These are phyloP conservation scores for Cygnus atratus DNA, from an alignment of 2,113 vertebrate genomes.

Conservation along the genomic window DNA sequence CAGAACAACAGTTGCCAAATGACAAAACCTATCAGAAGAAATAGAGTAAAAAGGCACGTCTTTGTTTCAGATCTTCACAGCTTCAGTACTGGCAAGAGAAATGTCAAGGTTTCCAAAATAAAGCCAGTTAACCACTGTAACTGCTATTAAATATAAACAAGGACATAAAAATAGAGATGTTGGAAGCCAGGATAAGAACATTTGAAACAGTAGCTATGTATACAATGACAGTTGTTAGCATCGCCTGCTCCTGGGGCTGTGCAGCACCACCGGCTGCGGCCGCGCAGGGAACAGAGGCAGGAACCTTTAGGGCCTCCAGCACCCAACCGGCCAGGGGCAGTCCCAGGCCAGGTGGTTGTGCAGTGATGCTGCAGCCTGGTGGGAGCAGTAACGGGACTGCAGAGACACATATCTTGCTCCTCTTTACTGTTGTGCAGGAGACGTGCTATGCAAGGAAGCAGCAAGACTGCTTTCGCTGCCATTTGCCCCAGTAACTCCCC, in stretches of 20 bases:
- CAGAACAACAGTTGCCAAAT: constrained; percentile 52
- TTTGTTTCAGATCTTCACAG: constrained; percentile 47
- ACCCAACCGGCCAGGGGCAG: not conserved
- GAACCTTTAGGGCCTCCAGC: not conserved
- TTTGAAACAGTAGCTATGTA: constrained; percentile 24
- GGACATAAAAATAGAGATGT: not conserved
- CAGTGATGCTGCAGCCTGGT: not conserved
- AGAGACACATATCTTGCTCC: not conserved
- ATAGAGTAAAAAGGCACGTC: constrained; percentile 33
- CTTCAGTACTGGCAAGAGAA: not conserved
- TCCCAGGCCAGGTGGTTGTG: not conserved
- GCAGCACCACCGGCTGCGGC: not conserved
- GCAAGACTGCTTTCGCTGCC: not conserved
- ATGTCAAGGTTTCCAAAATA: constrained; percentile 30
- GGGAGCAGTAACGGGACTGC: not conserved
- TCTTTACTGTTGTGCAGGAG: not conserved
- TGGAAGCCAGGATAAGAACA: not conserved
- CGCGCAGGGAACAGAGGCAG: not conserved
- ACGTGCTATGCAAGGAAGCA: not conserved
- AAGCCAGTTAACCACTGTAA: constrained; percentile 36
- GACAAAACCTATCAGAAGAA: constrained; percentile 55
- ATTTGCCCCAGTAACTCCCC: not conserved
- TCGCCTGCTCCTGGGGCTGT: not conserved
- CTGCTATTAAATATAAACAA: constrained; percentile 50
- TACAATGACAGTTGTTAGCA: not conserved